These are phyloP conservation scores for silkworm (Bombyx mori) DNA, from an alignment of 1,140 invertebrate species.

Conservation along the genomic window DNA sequence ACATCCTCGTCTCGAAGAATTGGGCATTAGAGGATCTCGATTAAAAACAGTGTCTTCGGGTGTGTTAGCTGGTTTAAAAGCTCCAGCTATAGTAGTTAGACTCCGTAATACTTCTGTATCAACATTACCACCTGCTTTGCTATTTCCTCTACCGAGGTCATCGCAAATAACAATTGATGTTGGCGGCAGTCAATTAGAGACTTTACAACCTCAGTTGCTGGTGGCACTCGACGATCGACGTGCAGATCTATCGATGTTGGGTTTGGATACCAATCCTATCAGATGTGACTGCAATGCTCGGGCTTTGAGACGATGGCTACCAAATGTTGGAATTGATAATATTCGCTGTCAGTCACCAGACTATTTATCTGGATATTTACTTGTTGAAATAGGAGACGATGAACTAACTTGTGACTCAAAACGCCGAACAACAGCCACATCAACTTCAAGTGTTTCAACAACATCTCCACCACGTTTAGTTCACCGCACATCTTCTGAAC, in stretches of 20 bases:
- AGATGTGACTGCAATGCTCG: conserved; percentile 88
- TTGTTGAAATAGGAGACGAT: conserved; percentile 84
- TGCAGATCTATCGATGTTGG: conserved; percentile 79
- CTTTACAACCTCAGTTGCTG: conserved; percentile 82
- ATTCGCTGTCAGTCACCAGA: conserved; percentile 79
- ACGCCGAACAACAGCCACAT: conserved; percentile 71
- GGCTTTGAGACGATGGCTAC: conserved; percentile 83
- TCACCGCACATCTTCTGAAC: conserved; percentile 77
- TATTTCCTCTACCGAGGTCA: conserved; percentile 91
- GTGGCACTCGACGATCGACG: conserved; percentile 84
- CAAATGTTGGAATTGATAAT: conserved; percentile 72
- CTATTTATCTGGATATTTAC: conserved; percentile 75
- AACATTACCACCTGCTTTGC: conserved; percentile 81
- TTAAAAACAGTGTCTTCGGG: conserved; percentile 86
- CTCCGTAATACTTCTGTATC: conserved; percentile 86
- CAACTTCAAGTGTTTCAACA: conserved; percentile 46
- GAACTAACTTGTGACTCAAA: conserved; percentile 82
- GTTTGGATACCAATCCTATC: conserved; percentile 83
- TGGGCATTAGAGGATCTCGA: conserved; percentile 82
- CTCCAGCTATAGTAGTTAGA: conserved; percentile 77
- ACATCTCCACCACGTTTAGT: conserved; percentile 66
- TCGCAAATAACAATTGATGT: conserved; percentile 85
- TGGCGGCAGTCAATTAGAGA: conserved; percentile 82
- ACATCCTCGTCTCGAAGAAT: conserved; percentile 82
- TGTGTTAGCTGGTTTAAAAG: conserved; percentile 85